These are phyloP conservation scores for Neodiprion pinetum DNA, from an alignment of 1,140 invertebrate genomes.

Conservation along the genomic window DNA sequence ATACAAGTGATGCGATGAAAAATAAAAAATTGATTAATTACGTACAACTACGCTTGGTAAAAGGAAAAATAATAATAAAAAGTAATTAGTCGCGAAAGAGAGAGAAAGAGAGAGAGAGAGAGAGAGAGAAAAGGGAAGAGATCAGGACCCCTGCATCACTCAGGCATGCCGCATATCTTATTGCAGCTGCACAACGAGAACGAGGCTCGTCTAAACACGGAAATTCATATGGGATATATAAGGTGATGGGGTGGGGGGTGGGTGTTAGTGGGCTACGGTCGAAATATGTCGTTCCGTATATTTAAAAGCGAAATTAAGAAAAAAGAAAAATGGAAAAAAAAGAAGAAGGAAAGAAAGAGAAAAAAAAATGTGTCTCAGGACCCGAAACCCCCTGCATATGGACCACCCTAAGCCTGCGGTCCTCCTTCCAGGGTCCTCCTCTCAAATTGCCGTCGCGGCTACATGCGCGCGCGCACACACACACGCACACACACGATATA, in stretches of 20 bases:
- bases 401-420: too few species aligned
- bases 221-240: constrained; percentile 38
- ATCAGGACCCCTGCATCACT: neutral
- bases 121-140: constrained; percentile 3
- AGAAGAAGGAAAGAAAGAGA: neutral
- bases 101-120: too few species aligned
- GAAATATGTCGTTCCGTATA: constrained; percentile 14
- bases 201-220: constrained; percentile 44
- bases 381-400: neutral
- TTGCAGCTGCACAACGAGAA: constrained; percentile 16
- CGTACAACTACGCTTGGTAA: neutral
- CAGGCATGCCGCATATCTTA: constrained; percentile 9
- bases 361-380: constrained; percentile 4
- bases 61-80: neutral
- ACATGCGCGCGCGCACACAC: too few species aligned
- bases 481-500: neutral
- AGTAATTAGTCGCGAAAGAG: neutral
- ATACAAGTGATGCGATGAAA: neutral
- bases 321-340: neutral
- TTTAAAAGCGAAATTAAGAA: neutral
- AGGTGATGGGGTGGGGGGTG: too few species aligned
- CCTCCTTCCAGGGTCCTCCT: neutral
- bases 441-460: neutral
- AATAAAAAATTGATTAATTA: neutral
- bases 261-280: neutral